These are phyloP conservation scores for Drosophila repleta DNA, from an alignment of 1,140 invertebrate genomes.

Conservation along the genomic window DNA sequence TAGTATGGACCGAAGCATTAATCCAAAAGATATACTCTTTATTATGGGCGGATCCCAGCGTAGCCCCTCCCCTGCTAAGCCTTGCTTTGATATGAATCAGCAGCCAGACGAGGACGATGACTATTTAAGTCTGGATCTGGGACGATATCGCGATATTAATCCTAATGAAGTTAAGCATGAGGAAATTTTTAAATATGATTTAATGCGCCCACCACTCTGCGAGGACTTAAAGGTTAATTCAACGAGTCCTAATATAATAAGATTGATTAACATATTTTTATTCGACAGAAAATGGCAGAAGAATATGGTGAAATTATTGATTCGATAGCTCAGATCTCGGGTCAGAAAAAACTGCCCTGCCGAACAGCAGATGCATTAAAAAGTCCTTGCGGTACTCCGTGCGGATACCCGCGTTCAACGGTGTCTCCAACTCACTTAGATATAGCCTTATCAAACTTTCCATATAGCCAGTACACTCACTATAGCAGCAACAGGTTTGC, in stretches of 20 bases:
- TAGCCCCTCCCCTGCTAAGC: slow-evolving; percentile 36
- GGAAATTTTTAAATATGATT: slow-evolving; percentile 34
- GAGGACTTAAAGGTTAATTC: slow-evolving; percentile 50
- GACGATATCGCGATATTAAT: slow-evolving; percentile 22
- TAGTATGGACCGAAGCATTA: slow-evolving; percentile 49
- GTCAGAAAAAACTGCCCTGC: neutral
- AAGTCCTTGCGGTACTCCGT: slow-evolving; percentile 11
- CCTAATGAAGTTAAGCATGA: slow-evolving; percentile 16
- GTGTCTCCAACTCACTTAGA: slow-evolving; percentile 6
- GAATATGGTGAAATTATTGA: slow-evolving; percentile 55
- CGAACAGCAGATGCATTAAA: neutral
- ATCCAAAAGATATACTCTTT: slow-evolving; percentile 55
- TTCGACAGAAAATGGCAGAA: slow-evolving; percentile 49
- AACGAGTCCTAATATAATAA: too few relatives aligned
- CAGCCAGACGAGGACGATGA: slow-evolving; percentile 36
- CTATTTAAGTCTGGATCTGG: slow-evolving; percentile 26
- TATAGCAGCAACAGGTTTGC: slow-evolving; percentile 1
- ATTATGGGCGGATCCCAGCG: slow-evolving; percentile 47
- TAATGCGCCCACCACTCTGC: slow-evolving; percentile 25
- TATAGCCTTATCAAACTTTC: slow-evolving; percentile 9
- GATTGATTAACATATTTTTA: neutral
- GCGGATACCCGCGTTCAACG: neutral
- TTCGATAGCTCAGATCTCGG: slow-evolving; percentile 10
- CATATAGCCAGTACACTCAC: neutral
- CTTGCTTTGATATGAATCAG: slow-evolving; percentile 30